Base-by-base conservation (phyloP, 2,797 vertebrate species). In the Peromyscus eremicus region DNA sequence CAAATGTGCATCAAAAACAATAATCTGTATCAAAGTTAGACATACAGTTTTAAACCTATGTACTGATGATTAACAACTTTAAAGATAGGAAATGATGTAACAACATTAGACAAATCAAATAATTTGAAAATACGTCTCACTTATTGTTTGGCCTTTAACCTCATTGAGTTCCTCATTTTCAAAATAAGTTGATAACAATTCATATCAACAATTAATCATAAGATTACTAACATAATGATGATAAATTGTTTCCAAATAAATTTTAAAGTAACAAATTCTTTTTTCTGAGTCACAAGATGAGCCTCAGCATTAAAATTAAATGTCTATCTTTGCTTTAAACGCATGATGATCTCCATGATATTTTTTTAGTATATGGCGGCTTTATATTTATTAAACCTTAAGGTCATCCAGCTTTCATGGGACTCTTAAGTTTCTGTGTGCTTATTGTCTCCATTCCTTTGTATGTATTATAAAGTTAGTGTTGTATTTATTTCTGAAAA, bases 1-100 rank as follows among this genome's bases (percentile, higher is more conserved):
- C 92, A 97, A 97, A 92, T 95, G 82, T 95, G 92, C 95, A 94
- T 97, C 94, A 46, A 84, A 96, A 80, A 66, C n/a, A 89, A 49
- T 25, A 60, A 43, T 40, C 6, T 49, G 34, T n/a, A 2, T 62
- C n/a, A 92, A 88, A 85, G 55, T 37, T 6, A 90, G 23, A 49
- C 3, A 49, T 7, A n/a, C 8, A 49, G 5, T 8, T 89, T 60
- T 91, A 64, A 76, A 8, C 3, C 34, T 83, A 27, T 62, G 2
- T 11, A 93, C 40, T 21, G 11, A 71, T 76, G 32, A 71, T 66
- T 0, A 25, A 60, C 73, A 85, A 68, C 10, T 19, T 90, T 71
- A 77, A 73, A 40, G 40, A 6, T 0, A 40, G 14, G 0, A 25
- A 49, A 60, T 62, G 1, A 13, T 23, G 0, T 27, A 46, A 87